phyloP scores from a whole-genome alignment of 35 echinoderm and acorn worm species.

The Anneissia japonica region DNA sequence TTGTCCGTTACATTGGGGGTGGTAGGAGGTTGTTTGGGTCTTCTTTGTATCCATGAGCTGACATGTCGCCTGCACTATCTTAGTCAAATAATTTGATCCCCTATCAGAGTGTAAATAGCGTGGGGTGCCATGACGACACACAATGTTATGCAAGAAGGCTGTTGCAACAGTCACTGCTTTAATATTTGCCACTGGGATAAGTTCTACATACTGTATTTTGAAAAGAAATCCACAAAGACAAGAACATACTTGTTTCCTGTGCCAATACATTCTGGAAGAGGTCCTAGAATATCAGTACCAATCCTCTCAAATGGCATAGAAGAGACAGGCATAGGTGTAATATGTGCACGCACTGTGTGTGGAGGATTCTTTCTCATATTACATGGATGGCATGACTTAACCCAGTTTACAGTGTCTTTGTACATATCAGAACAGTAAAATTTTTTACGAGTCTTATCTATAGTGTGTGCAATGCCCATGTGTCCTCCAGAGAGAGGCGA shows the following conservation, averaged over 20 bases:
- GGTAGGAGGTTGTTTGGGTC: constrained; percentile 40
- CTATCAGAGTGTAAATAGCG: constrained; percentile 40
- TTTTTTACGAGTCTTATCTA: constrained; percentile 33
- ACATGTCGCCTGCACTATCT: constrained; percentile 50
- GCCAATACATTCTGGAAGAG: constrained; percentile 20
- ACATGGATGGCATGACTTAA: constrained; percentile 56
- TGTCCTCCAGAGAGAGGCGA: constrained; percentile 44
- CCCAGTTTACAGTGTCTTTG: constrained; percentile 39
- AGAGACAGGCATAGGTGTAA: constrained; percentile 44
- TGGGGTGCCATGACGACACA: constrained; percentile 42
- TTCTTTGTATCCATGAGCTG: constrained; percentile 25
- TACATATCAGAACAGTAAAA: constrained; percentile 47
- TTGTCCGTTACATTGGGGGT: constrained; percentile 54
- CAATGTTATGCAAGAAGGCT: constrained; percentile 30
- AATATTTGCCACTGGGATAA: constrained; percentile 30
- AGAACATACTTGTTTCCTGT: constrained; percentile 40
- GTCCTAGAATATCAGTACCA: constrained; percentile 41
- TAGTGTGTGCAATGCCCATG: constrained; percentile 41
- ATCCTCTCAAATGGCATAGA: constrained; percentile 29
- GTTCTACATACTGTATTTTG: constrained; percentile 57
- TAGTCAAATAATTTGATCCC: constrained; percentile 42
- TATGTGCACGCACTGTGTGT: neutral
- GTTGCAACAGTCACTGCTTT: constrained; percentile 26
- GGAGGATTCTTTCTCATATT: constrained; percentile 25
- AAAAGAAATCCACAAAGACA: constrained; percentile 49